Conservation (phyloP, 2,113 vertebrate genomes). For the Pycnonotus jocosus region DNA sequence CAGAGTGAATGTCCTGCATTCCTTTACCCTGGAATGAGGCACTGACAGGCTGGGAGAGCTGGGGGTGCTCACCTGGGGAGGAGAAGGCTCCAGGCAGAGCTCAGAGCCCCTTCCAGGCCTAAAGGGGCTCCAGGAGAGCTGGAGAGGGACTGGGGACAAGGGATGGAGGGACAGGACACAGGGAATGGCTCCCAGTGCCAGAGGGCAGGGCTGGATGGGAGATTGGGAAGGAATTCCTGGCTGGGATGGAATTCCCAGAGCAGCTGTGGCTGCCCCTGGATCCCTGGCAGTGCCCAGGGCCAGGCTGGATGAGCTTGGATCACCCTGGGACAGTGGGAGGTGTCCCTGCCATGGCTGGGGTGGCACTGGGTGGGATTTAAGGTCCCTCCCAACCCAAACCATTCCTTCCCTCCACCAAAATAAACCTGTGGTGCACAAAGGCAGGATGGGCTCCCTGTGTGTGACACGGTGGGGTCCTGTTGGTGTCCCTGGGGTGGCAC, state of each 20-base stretch:
- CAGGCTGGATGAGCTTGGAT: background rate
- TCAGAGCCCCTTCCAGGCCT: background rate
- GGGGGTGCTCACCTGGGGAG: fast-evolving
- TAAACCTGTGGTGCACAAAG: fast-evolving
- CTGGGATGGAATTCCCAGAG: background rate
- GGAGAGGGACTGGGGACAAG: background rate
- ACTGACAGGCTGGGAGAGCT: background rate
- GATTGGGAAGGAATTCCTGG: background rate
- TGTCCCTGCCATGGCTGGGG: background rate
- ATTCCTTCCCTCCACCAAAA: background rate
- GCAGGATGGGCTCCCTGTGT: background rate
- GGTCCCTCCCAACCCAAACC: background rate
- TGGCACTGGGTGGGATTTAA: fast-evolving
- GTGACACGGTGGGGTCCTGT: fast-evolving
- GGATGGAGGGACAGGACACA: background rate
- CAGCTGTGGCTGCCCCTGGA: background rate
- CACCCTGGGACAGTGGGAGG: background rate
- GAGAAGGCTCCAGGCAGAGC: background rate
- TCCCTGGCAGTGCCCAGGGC: background rate
- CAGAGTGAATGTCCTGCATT: background rate
- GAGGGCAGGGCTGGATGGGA: background rate
- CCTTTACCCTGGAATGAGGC: background rate
- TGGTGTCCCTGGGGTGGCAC: background rate
- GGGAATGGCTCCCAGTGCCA: background rate
- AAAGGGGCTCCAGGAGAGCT: background rate